phyloP scores from a whole-genome alignment of 2,113 vertebrate species.

The Numenius arquata region DNA sequence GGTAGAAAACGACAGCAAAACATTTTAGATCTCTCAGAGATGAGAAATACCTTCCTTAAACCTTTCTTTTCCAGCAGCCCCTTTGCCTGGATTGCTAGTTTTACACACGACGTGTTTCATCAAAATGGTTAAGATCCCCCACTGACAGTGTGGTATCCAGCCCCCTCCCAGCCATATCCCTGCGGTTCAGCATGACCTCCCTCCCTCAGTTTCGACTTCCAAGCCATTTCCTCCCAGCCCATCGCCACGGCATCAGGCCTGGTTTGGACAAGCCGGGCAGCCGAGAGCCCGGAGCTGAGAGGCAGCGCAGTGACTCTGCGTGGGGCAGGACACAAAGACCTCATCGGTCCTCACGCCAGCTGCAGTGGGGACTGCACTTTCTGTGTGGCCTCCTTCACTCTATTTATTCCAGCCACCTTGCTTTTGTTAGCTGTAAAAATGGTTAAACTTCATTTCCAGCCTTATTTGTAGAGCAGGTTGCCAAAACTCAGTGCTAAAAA shows the following conservation, averaged over 20 bases:
- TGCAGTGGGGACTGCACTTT: neutral
- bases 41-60: neutral
- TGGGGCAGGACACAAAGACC: neutral
- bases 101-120: neutral
- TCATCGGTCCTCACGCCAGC: neutral
- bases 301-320: neutral
- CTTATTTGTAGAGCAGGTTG: neutral
- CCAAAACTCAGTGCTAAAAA: neutral
- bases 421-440: neutral
- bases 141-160: neutral
- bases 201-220: neutral
- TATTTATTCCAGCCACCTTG: neutral
- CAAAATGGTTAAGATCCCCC: neutral
- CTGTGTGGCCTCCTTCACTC: neutral
- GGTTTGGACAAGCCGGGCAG: neutral
- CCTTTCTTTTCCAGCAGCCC: neutral
- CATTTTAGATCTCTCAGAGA: neutral
- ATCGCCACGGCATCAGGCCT: fast-evolving
- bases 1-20: neutral
- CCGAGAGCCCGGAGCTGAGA: neutral
- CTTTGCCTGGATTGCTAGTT: neutral
- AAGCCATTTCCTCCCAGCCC: neutral
- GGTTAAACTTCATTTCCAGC: neutral
- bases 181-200: neutral
- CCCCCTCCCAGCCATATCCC: neutral